Evolutionary conservation across 2,113 vertebrate genomes (phyloP).

Genomic region (Polypterus bichir): DNA sequence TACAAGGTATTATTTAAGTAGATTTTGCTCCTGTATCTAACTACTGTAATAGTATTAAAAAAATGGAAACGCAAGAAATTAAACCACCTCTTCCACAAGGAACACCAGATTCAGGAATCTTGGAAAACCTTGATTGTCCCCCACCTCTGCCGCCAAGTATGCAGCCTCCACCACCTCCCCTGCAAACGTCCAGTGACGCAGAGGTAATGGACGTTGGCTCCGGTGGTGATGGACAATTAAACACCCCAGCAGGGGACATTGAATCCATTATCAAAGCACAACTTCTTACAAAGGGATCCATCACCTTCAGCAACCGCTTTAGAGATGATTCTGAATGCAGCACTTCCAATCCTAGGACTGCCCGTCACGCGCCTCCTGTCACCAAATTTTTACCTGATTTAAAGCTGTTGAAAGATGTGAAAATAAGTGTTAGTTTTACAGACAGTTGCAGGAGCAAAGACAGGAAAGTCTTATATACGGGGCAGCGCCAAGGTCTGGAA

Average conservation of each 20-base stretch:
- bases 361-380: conserved; percentile 80
- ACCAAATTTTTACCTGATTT: conserved; percentile 87
- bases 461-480: conserved; percentile 89
- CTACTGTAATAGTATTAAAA: conserved; percentile 37
- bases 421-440: conserved; percentile 88
- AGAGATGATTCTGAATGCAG: conserved; percentile 55
- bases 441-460: conserved; percentile 89
- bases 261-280: conserved; percentile 55
- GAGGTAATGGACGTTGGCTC: conserved; percentile 99
- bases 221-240: conserved; percentile 99
- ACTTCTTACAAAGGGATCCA: conserved; percentile 72
- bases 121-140: conserved; percentile 57
- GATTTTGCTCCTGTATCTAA: conserved; percentile 35
- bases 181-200: conserved; percentile 99
- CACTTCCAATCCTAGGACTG: conserved; percentile 79
- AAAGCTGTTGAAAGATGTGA: conserved; percentile 91
- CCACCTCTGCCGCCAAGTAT: conserved; percentile 59
- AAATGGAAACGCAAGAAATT: conserved; percentile 76
- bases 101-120: conserved; percentile 65
- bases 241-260: conserved; percentile 78
- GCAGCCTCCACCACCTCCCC: conserved; percentile 99
- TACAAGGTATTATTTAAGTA: conserved; percentile 37
- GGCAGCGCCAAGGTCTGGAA: conserved; percentile 59
- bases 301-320: conserved; percentile 68
- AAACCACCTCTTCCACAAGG: conserved; percentile 85